Evolutionary conservation across 2,888 invertebrate species (phyloP).

Genomic region (Tenthredo mesomela): DNA sequence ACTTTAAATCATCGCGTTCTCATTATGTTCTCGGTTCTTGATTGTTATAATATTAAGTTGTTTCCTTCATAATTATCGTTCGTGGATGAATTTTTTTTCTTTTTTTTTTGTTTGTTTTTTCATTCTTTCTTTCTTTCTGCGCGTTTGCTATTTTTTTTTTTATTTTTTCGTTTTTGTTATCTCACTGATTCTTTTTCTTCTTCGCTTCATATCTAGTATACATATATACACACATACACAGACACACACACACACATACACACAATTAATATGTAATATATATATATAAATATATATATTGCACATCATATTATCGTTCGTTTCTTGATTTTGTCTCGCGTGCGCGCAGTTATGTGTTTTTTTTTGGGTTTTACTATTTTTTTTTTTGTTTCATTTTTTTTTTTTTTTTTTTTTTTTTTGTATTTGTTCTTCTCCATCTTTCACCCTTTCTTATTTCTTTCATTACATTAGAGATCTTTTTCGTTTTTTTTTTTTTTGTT

Average conservation of each 20-base stretch:
- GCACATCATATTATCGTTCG: neutral
- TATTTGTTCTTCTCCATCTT: conserved; percentile 64
- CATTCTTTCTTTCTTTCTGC: neutral
- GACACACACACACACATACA: neutral
- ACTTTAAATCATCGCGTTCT: too few species aligned
- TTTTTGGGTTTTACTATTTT: neutral
- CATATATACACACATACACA: neutral
- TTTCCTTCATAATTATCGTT: too few species aligned
- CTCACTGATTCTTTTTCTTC: neutral
- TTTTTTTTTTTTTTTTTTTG: conserved; percentile 56
- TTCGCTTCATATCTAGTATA: neutral
- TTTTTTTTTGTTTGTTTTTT: neutral
- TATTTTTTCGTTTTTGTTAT: neutral
- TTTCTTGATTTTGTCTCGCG: neutral
- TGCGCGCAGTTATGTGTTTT: neutral
- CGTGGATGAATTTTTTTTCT: neutral
- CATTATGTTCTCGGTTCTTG: neutral
- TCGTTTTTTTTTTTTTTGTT: neutral
- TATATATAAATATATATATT: neutral
- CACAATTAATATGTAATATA: too few species aligned
- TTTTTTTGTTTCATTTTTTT: neutral
- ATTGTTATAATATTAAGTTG: neutral
- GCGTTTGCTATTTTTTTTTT: neutral
- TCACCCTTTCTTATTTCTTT: conserved; percentile 61
- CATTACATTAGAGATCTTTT: conserved; percentile 54